Percentiles rank a stretch among this genome's conserved stretches.
Conservation (phyloP, 2,797 vertebrate species). For the Furcifer pardalis region DNA sequence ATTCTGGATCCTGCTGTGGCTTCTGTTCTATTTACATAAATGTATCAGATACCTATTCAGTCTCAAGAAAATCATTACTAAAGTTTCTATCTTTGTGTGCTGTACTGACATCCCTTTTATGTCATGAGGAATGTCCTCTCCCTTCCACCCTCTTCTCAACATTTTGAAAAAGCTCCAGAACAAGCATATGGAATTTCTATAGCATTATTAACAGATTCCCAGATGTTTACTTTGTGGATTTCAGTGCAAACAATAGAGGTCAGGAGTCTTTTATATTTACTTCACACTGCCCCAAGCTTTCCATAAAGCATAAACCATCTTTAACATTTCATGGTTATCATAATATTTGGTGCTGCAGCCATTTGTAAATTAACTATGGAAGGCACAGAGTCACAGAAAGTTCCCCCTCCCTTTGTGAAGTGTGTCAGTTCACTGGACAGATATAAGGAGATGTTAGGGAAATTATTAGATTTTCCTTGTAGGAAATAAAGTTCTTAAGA, state of each 20-base stretch:
- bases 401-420: background rate
- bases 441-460: background rate
- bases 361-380: background rate
- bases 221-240: conserved; percentile 15
- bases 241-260: background rate
- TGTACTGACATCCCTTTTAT: background rate
- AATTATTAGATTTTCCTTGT: background rate
- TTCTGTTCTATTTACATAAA: background rate
- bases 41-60: background rate
- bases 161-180: conserved; percentile 8
- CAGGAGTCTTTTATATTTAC: background rate
- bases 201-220: background rate
- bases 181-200: conserved; percentile 16
- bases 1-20: too few species aligned
- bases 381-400: background rate
- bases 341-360: background rate
- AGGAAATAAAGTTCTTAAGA: background rate
- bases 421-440: background rate
- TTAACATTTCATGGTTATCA: background rate
- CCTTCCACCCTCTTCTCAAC: background rate
- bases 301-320: background rate
- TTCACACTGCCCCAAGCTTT: background rate
- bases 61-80: background rate
- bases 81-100: background rate
- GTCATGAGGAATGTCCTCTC: too few species aligned